Evolutionary conservation across 1,140 invertebrate species (phyloP).

Genomic region (Eumaeus atala): DNA sequence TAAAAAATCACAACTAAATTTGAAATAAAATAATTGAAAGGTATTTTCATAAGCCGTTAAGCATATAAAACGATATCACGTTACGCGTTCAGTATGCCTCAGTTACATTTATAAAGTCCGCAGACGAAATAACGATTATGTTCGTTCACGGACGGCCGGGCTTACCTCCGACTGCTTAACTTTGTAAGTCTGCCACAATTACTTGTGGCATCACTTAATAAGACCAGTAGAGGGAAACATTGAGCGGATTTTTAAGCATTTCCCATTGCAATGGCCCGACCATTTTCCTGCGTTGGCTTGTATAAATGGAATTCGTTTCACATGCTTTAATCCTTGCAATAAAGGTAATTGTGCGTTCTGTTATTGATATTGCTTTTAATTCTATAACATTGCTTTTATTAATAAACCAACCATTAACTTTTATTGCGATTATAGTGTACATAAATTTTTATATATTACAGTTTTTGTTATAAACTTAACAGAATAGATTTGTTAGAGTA

Average conservation of each 20-base stretch:
- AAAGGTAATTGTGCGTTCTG: conserved; percentile 49
- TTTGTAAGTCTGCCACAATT: conserved; percentile 68
- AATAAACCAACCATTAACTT: conserved; percentile 6
- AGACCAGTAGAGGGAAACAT: conserved; percentile 42
- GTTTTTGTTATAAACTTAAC: conserved; percentile 18
- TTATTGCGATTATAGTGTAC: conserved; percentile 29
- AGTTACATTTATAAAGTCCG: conserved; percentile 59
- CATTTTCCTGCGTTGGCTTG: conserved; percentile 25
- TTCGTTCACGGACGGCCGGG: conserved; percentile 37
- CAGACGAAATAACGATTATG: conserved; percentile 72
- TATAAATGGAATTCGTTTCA: conserved; percentile 43
- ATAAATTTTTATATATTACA: conserved; percentile 16
- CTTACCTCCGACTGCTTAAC: conserved; percentile 57
- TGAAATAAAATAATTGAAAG: no score
- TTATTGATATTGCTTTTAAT: conserved; percentile 44
- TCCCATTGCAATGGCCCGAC: conserved; percentile 28
- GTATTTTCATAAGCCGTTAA: not conserved
- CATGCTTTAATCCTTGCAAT: conserved; percentile 55
- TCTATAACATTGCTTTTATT: conserved; percentile 6
- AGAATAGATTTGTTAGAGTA: not conserved
- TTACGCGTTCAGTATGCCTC: conserved; percentile 13
- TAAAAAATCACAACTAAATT: no score
- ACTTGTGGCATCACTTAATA: conserved; percentile 61
- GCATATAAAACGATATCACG: conserved; percentile 10
- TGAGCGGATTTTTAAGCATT: conserved; percentile 52